phyloP scores from a whole-genome alignment of 2,113 vertebrate species.

The Leucoraja erinaceus region DNA sequence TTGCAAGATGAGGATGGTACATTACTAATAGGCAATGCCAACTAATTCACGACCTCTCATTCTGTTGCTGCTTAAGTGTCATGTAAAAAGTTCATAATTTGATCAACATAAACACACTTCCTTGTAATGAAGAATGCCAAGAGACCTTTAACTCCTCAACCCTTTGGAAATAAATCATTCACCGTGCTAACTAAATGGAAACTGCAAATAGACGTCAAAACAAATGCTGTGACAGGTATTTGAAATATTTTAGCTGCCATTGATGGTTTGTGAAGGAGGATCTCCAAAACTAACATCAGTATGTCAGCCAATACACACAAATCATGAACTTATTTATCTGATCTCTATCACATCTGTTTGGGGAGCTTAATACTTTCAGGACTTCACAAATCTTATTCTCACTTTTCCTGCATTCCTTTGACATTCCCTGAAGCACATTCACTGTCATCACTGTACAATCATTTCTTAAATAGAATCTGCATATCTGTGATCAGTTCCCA shows the following conservation, averaged over 20 bases:
- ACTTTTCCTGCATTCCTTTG: neutral
- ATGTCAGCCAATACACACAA: conserved; percentile 12
- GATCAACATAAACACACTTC: neutral
- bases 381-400: neutral
- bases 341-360: conserved; percentile 22
- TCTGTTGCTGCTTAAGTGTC: neutral
- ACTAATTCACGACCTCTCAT: neutral
- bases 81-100: neutral
- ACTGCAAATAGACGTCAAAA: conserved; percentile 22
- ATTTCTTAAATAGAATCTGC: neutral
- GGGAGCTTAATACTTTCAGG: neutral
- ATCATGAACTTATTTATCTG: conserved; percentile 29
- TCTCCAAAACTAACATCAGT: conserved; percentile 21
- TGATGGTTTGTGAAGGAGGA: neutral
- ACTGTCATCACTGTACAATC: neutral
- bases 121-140: neutral
- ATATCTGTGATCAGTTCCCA: neutral
- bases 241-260: neutral
- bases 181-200: neutral
- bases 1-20: neutral
- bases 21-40: neutral
- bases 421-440: no score
- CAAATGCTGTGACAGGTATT: conserved; percentile 28
- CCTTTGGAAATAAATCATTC: conserved; percentile 14
- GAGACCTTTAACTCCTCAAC: neutral